Percentiles rank a stretch among this genome's conserved stretches.
phyloP scores from a whole-genome alignment of 2,797 vertebrate species.

The Chanos chanos region DNA sequence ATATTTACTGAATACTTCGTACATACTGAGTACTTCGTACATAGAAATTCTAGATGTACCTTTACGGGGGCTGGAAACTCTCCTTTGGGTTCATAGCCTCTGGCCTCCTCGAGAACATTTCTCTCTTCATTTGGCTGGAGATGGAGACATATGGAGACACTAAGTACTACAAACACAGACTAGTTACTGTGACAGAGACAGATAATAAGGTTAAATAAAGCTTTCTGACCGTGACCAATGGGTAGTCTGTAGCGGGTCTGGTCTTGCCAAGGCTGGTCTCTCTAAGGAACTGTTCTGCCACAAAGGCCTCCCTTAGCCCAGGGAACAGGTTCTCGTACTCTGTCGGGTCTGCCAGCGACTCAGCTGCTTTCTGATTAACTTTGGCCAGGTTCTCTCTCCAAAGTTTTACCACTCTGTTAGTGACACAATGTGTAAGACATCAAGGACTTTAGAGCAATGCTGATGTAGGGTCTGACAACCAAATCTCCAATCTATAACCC shows the following conservation, averaged over 20 bases:
- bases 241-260: conserved; percentile 86
- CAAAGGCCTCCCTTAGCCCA: conserved; percentile 91
- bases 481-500: too few relatives aligned
- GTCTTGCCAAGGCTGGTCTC: conserved; percentile 71
- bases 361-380: conserved; percentile 96
- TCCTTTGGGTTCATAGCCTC: conserved; percentile 78
- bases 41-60: neutral
- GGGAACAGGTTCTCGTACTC: conserved; percentile 98
- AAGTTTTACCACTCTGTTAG: conserved; percentile 86
- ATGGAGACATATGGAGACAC: neutral
- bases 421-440: too few relatives aligned
- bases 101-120: conserved; percentile 91
- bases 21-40: neutral
- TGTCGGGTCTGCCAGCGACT: conserved; percentile 95
- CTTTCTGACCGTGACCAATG: conserved; percentile 85
- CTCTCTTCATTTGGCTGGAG: conserved; percentile 93
- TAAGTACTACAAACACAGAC: neutral
- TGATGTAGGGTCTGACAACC: too few relatives aligned
- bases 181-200: neutral
- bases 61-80: conserved; percentile 36
- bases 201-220: neutral
- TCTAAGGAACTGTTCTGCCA: conserved; percentile 86
- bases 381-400: conserved; percentile 94
- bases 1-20: neutral
- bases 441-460: too few relatives aligned